A percentile compares a stretch with the other conserved stretches of the same genome.
Conservation (phyloP, 2,113 vertebrate genomes). For the Blennius ocellaris region DNA sequence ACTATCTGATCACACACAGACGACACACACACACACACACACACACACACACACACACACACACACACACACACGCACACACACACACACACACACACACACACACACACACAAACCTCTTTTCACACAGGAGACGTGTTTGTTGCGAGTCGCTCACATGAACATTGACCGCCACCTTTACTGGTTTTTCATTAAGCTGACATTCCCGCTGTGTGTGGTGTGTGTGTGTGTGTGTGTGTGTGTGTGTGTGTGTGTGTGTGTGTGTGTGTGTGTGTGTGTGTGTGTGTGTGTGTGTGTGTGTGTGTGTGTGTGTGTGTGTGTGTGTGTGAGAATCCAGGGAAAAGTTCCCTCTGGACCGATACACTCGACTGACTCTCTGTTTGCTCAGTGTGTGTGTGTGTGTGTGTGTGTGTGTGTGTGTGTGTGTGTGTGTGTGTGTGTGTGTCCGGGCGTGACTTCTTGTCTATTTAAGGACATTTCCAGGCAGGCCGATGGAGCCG, state of each 20-base stretch:
- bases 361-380: conserved; percentile 58
- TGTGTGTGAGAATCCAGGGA: neutral
- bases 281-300: too few relatives aligned
- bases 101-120: conserved; percentile 30
- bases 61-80: conserved; percentile 4
- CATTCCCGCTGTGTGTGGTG: conserved; percentile 34
- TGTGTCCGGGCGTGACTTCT: conserved; percentile 58
- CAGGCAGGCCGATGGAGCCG: neutral
- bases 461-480: conserved; percentile 71
- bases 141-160: neutral
- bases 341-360: conserved; percentile 51
- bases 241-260: too few relatives aligned
- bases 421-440: conserved; percentile 26
- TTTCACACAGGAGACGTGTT: neutral
- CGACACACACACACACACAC: too few relatives aligned
- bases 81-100: conserved; percentile 24
- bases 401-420: conserved; percentile 13
- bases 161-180: conserved; percentile 22
- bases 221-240: too few relatives aligned
- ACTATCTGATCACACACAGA: too few relatives aligned
- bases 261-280: too few relatives aligned
- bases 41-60: too few relatives aligned
- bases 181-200: neutral
- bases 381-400: conserved; percentile 21
- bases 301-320: too few relatives aligned